Percentiles rank a stretch among this genome's conserved stretches.
Conservation (phyloP, 2,113 vertebrate genomes). For the Poeciliopsis retropinna region DNA sequence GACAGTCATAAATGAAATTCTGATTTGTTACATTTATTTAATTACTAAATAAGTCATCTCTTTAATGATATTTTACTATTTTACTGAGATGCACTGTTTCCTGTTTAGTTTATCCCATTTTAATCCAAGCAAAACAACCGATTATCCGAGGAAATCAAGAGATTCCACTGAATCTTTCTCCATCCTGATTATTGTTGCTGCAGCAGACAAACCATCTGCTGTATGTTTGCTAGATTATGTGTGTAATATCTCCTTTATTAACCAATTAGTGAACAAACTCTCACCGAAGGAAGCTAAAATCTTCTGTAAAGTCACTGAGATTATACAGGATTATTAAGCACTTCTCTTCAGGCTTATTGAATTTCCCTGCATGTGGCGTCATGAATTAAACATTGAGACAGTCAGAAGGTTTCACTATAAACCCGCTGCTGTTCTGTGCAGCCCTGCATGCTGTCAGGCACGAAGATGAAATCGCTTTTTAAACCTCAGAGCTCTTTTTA, state of each 20-base stretch:
- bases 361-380: neutral
- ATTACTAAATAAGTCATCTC: too few species aligned
- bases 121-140: too few species aligned
- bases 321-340: neutral
- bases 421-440: constrained; percentile 3
- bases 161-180: neutral
- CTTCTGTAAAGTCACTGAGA: neutral
- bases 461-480: constrained; percentile 5
- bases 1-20: too few species aligned
- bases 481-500: constrained; percentile 1
- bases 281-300: neutral
- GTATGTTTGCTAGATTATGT: neutral
- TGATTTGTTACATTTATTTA: too few species aligned
- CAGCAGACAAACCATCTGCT: neutral
- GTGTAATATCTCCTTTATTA: neutral
- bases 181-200: too few species aligned
- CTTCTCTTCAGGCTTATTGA: neutral
- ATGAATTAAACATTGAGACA: neutral
- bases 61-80: neutral
- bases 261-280: neutral
- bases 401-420: neutral
- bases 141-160: neutral
- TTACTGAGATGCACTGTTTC: neutral
- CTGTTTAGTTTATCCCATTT: neutral
- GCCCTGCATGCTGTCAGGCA: constrained; percentile 8